Evolutionary conservation across 2,113 vertebrate genomes (phyloP).

Genomic region (Halcyon senegalensis): DNA sequence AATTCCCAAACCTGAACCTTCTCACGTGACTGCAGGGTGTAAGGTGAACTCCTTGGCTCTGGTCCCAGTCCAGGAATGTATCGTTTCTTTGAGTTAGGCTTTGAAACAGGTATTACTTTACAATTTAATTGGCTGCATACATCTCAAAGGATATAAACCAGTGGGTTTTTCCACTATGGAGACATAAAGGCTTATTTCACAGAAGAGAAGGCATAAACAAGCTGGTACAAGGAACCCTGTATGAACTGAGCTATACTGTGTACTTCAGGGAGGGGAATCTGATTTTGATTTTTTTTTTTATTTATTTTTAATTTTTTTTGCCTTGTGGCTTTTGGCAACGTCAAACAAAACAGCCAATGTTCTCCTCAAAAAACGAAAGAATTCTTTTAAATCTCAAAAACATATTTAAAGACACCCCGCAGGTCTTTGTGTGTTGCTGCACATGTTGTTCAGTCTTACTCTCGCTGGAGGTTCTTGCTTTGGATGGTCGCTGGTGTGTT

Average conservation of each 20-base stretch:
- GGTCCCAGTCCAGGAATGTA: constrained; percentile 55
- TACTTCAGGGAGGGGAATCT: background rate
- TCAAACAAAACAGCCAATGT: constrained; percentile 71
- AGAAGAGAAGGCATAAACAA: constrained; percentile 68
- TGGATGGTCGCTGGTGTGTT: background rate
- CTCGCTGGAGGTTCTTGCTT: background rate
- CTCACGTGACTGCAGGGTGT: background rate
- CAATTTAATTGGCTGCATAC: constrained; percentile 75
- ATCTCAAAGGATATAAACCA: constrained; percentile 67
- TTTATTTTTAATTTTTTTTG: background rate
- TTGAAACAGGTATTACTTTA: constrained; percentile 72
- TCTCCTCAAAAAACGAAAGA: constrained; percentile 54
- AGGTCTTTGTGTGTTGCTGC: background rate
- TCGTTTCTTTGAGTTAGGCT: constrained; percentile 60
- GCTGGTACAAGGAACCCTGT: constrained; percentile 72
- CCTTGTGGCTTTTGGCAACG: constrained; percentile 69
- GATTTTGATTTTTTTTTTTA: background rate
- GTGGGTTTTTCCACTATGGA: constrained; percentile 68
- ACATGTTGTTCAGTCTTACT: background rate
- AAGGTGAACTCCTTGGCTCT: constrained; percentile 61
- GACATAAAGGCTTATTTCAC: constrained; percentile 75
- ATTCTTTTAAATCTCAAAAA: constrained; percentile 37
- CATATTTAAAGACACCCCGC: background rate
- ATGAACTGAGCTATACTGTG: constrained; percentile 62
- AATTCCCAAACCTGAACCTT: background rate